Evolutionary conservation across 1,140 invertebrate species (phyloP), one percentile per base, ranked within the genome.

Genomic region (Penaeus japonicus): DNA sequence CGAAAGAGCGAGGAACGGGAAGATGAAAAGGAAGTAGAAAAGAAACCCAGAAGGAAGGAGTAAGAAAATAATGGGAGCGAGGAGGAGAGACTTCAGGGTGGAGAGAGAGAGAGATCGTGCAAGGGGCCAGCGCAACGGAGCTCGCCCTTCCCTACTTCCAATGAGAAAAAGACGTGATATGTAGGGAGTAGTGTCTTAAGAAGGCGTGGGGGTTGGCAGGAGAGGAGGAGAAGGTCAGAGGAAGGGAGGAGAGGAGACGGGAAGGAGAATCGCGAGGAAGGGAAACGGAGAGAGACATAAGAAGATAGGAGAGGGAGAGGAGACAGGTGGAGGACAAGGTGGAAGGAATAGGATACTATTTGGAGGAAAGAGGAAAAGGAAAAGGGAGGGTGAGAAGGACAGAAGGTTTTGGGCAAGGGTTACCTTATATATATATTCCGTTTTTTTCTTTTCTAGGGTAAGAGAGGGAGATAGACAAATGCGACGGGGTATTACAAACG

Each of bases 81-180:
- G 70, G 0, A 24, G 7, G 24, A 12, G 70, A 24, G 70, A 20
- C 0, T 1, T 81, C 65, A 32, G 62, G 62, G 47, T 7, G 86
- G 39, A 32, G 4, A 12, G 15, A 54, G 35, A 47, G 82, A 47
- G 39, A 18, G 57, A 27, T 27, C 53, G 22, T 12, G 62, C 20
- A 32, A n/a, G 39, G 78, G 59, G 54, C 78, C 79, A 87, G 27
- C 30, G 39, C 86, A 83, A 77, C 78, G 24, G n/a, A 81, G 75
- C 86, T 75, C 39, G 47, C 79, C 86, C 62, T 83, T 87, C 86
- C 86, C 79, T 87, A 87, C 86, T 82, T 47, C 86, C 62, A 83
- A 87, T n/a, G 59, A 81, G 86, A 87, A 87, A 82, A 80, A 87
- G 82, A 87, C 70, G 80, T 87, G 86, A 87, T 87, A 87, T 87